Percentiles rank a stretch among this genome's conserved stretches.
Evolutionary conservation across 2,797 vertebrate genomes (phyloP).

Genomic region (Sardinella longiceps): DNA sequence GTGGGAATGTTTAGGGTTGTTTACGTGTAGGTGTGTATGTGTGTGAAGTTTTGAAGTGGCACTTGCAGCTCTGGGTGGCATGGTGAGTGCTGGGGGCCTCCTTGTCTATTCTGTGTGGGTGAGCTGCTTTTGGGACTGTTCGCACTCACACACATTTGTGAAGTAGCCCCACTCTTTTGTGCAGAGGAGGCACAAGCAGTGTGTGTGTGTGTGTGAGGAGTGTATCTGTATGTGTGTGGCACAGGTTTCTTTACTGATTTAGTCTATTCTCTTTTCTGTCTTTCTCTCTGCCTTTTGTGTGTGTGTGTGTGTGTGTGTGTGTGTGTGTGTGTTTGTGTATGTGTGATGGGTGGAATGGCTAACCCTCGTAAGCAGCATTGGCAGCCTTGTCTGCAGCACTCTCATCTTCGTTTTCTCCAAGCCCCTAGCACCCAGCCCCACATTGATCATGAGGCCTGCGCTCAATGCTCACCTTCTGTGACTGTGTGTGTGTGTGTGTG

Average conservation of each 20-base stretch:
- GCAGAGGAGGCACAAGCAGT: conserved; percentile 14
- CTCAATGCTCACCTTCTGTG: conserved; percentile 47
- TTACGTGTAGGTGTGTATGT: conserved; percentile 27
- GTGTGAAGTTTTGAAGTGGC: not conserved
- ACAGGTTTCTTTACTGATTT: not conserved
- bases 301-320: no score
- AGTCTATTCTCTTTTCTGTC: not conserved
- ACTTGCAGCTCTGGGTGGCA: not conserved
- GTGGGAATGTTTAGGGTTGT: conserved; percentile 18
- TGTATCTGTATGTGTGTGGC: not conserved
- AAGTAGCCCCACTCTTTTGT: conserved; percentile 23
- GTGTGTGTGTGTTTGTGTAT: conserved; percentile 23
- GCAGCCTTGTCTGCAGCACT: conserved; percentile 5
- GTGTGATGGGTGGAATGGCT: not conserved
- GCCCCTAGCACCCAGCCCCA: conserved; percentile 22
- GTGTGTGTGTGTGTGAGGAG: not conserved
- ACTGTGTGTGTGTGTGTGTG: conserved; percentile 7
- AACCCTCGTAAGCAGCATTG: not conserved
- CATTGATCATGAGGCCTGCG: conserved; percentile 59
- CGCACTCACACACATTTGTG: not conserved
- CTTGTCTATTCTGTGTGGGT: not conserved
- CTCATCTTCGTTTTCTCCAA: not conserved
- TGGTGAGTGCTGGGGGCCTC: not conserved
- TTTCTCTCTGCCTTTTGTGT: not conserved
- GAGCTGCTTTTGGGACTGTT: not conserved